These are phyloP conservation scores for Drosophila prosaltans DNA, from an alignment of 1,140 invertebrate genomes.

Conservation along the genomic window DNA sequence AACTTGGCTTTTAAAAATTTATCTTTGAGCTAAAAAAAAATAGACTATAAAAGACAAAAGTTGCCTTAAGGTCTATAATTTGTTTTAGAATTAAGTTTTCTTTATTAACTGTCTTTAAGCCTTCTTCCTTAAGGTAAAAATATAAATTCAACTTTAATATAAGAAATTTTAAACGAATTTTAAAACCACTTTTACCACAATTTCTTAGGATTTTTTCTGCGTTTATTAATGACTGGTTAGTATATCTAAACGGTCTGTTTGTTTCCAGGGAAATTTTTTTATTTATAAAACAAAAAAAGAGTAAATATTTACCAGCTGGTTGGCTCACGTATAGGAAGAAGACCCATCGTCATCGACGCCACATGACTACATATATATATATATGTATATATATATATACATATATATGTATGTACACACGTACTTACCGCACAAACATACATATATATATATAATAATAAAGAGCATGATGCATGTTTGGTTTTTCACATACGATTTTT, in stretches of 20 bases:
- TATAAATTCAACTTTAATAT: too few relatives aligned
- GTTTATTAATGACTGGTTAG: not conserved
- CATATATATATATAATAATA: not conserved
- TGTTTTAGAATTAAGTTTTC: too few relatives aligned
- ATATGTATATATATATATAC: not conserved
- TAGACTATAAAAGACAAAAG: too few relatives aligned
- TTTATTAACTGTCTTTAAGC: too few relatives aligned
- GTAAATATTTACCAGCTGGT: constrained; percentile 24
- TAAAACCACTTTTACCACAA: too few relatives aligned
- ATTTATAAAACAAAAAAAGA: not conserved
- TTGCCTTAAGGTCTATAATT: too few relatives aligned
- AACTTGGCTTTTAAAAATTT: too few relatives aligned
- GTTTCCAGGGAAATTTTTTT: not conserved
- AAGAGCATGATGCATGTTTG: not conserved
- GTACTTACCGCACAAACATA: not conserved
- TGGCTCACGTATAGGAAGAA: constrained; percentile 1
- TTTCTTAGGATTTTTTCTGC: not conserved
- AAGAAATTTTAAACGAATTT: too few relatives aligned
- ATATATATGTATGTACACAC: not conserved
- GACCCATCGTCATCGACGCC: not conserved
- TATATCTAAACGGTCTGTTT: constrained; percentile 3
- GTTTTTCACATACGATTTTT: not conserved
- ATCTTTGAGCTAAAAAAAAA: too few relatives aligned
- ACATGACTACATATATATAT: not conserved
- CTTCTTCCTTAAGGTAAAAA: too few relatives aligned